phyloP scores from a whole-genome alignment of 2,113 vertebrate genomes.

The Oreochromis aureus region DNA sequence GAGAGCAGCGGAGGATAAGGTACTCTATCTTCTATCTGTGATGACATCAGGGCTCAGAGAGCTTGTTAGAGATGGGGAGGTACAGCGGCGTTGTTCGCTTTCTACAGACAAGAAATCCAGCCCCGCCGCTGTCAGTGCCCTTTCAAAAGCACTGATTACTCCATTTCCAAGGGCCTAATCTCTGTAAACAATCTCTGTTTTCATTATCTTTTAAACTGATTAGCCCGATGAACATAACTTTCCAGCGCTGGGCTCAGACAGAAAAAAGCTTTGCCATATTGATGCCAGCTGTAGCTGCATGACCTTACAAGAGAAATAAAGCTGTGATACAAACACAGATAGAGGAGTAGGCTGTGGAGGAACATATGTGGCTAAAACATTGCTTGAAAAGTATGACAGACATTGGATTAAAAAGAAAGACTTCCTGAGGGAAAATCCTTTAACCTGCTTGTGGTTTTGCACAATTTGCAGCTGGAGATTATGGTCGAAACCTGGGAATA shows the following conservation, averaged over 20 bases:
- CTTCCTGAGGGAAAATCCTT: constrained; percentile 19
- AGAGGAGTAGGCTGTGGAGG: constrained; percentile 4
- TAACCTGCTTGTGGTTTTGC: constrained; percentile 61
- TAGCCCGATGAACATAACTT: constrained; percentile 70
- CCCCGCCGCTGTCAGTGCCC: constrained; percentile 57
- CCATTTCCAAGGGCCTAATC: constrained; percentile 68
- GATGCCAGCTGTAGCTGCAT: constrained; percentile 71
- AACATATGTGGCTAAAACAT: constrained; percentile 36
- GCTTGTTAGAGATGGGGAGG: constrained; percentile 59
- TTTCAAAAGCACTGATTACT: constrained; percentile 69
- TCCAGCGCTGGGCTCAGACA: constrained; percentile 63
- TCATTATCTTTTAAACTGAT: constrained; percentile 75
- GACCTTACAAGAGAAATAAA: constrained; percentile 63
- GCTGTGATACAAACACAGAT: constrained; percentile 63
- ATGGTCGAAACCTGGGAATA: constrained; percentile 25
- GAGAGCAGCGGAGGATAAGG: constrained; percentile 55
- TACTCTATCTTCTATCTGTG: constrained; percentile 69
- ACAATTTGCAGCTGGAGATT: constrained; percentile 62
- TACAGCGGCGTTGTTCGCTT: constrained; percentile 27
- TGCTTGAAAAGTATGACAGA: constrained; percentile 47
- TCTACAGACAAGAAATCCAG: constrained; percentile 54
- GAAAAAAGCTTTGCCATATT: constrained; percentile 58
- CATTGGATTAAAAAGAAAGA: constrained; percentile 13
- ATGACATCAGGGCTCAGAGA: constrained; percentile 68
- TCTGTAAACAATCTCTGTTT: constrained; percentile 75